Evolutionary conservation across 2,797 vertebrate species (phyloP).

Genomic region (Nyctalus aviator): DNA sequence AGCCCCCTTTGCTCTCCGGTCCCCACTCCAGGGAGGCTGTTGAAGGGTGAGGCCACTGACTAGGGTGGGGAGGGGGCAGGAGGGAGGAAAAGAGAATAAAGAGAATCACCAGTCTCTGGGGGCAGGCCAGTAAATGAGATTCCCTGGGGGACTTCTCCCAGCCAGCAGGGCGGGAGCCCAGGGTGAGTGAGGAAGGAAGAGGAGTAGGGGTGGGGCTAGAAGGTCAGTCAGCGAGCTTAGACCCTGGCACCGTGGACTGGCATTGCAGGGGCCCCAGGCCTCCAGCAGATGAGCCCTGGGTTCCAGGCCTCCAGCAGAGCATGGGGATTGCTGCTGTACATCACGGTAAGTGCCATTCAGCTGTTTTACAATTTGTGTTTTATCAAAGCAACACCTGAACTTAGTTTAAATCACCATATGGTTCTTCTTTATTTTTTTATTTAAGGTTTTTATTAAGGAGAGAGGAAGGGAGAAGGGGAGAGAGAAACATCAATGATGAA

Average conservation of each 20-base stretch:
- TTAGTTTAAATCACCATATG: not conserved
- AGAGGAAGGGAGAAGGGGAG: not conserved
- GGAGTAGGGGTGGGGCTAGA: not conserved
- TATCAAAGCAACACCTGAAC: not conserved
- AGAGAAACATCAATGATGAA: not conserved
- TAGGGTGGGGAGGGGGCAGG: fast-evolving
- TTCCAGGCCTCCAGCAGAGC: not conserved
- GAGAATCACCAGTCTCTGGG: not conserved
- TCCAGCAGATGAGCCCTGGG: fast-evolving
- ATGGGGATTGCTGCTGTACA: fast-evolving
- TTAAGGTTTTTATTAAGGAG: not conserved
- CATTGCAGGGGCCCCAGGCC: not conserved
- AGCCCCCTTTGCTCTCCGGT: no score
- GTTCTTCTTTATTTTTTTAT: not conserved
- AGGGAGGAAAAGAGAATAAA: not conserved
- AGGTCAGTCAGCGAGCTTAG: not conserved
- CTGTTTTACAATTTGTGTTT: not conserved
- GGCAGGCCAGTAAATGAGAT: not conserved
- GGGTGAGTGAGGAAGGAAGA: not conserved
- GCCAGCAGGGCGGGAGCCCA: not conserved
- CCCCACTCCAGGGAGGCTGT: no score
- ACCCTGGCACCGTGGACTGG: fast-evolving
- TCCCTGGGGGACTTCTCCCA: not conserved
- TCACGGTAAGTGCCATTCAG: not conserved
- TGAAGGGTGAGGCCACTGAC: no score